A percentile compares a stretch with the other conserved stretches of the same genome.
These are phyloP conservation scores for Galerucella calmariensis DNA, from an alignment of 2,888 invertebrate genomes.

Conservation along the genomic window DNA sequence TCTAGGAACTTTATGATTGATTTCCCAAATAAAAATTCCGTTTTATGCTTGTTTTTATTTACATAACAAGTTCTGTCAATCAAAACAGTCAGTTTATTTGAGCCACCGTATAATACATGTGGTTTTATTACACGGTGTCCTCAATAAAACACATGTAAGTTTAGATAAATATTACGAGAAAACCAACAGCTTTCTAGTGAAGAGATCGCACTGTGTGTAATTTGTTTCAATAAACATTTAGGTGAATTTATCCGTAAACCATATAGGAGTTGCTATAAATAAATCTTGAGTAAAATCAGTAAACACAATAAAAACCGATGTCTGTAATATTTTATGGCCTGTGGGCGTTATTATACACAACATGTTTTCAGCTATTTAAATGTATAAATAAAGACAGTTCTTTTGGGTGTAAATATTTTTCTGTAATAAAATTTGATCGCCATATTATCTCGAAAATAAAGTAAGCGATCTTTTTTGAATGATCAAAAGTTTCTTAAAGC, in stretches of 20 bases:
- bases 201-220: neutral
- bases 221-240: neutral
- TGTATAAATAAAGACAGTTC: slow-evolving; percentile 14
- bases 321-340: slow-evolving; percentile 22
- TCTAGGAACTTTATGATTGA: slow-evolving; percentile 5
- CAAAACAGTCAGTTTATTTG: slow-evolving; percentile 17
- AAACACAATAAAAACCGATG: slow-evolving; percentile 23
- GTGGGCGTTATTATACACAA: slow-evolving; percentile 14
- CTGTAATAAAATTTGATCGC: neutral
- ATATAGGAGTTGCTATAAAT: slow-evolving; percentile 15
- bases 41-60: slow-evolving; percentile 13
- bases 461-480: no score
- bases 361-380: slow-evolving; percentile 16
- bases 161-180: neutral
- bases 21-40: neutral
- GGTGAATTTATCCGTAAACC: slow-evolving; percentile 11
- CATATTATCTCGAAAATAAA: no score
- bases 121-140: neutral
- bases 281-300: slow-evolving; percentile 14
- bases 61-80: slow-evolving; percentile 18
- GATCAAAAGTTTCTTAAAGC: no score
- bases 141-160: neutral
- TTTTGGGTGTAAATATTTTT: neutral
- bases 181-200: neutral
- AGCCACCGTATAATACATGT: no score